Conservation (phyloP, 2,797 vertebrate genomes). For the Gambusia yucatana region DNA sequence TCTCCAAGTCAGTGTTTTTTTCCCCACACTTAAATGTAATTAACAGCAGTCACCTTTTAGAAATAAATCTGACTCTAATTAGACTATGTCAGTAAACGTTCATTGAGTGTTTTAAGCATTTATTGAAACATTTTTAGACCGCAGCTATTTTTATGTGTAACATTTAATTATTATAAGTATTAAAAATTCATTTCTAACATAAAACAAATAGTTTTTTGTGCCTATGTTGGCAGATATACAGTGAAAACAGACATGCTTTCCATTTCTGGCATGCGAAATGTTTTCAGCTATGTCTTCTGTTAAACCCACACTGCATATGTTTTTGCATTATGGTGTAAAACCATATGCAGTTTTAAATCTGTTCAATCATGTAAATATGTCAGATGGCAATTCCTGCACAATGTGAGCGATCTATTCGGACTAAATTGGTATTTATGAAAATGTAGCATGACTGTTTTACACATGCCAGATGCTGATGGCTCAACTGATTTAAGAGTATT, state of each 20-base stretch:
- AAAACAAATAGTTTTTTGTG: neutral
- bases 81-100: neutral
- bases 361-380: neutral
- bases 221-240: conserved; percentile 1
- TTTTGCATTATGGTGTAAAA: conserved; percentile 2
- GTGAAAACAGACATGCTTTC: conserved; percentile 21
- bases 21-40: conserved; percentile 22
- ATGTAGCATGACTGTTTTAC: neutral
- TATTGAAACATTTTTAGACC: neutral
- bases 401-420: neutral
- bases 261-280: conserved; percentile 16
- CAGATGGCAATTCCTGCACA: conserved; percentile 3
- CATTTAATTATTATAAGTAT: neutral
- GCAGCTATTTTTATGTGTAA: neutral
- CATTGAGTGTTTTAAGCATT: neutral
- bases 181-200: neutral
- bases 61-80: conserved; percentile 44
- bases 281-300: conserved; percentile 30
- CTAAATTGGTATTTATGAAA: neutral
- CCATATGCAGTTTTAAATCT: neutral
- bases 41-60: conserved; percentile 44
- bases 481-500: neutral
- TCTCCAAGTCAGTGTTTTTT: conserved; percentile 22
- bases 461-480: neutral
- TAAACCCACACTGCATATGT: conserved; percentile 43